Conservation (phyloP, 35 echinoderm and acorn worm genomes). For the Anneissia japonica region DNA sequence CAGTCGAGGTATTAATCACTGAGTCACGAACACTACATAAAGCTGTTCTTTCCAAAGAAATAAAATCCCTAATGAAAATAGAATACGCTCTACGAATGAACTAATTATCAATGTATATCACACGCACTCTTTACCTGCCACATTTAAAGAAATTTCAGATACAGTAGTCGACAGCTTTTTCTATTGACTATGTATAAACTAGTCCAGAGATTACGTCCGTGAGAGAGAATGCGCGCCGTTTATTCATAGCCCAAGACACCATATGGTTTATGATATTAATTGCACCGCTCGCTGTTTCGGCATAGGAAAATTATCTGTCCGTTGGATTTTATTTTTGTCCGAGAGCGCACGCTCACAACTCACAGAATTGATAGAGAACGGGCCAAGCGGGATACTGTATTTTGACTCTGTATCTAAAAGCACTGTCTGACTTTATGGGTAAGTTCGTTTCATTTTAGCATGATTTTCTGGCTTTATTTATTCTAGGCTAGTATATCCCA, state of each 20-base stretch:
- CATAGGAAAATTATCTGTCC: neutral
- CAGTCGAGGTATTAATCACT: neutral
- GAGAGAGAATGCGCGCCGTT: neutral
- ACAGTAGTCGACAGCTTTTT: neutral
- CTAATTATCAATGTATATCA: neutral
- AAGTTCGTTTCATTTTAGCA: neutral
- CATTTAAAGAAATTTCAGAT: neutral
- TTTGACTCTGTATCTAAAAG: no score
- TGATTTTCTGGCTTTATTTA: neutral
- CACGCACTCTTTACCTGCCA: neutral
- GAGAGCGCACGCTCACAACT: neutral
- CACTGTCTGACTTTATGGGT: neutral
- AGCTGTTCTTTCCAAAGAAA: neutral
- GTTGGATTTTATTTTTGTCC: neutral
- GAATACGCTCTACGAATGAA: neutral
- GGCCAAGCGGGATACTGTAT: neutral
- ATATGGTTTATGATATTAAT: neutral
- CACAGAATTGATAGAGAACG: neutral
- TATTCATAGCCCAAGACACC: neutral
- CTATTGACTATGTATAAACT: neutral
- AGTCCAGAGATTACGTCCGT: neutral
- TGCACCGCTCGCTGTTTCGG: neutral
- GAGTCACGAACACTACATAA: neutral
- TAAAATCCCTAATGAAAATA: neutral
- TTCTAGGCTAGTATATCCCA: neutral